phyloP scores from a whole-genome alignment of 2,797 vertebrate species.

The Brachyalestes nurse region DNA sequence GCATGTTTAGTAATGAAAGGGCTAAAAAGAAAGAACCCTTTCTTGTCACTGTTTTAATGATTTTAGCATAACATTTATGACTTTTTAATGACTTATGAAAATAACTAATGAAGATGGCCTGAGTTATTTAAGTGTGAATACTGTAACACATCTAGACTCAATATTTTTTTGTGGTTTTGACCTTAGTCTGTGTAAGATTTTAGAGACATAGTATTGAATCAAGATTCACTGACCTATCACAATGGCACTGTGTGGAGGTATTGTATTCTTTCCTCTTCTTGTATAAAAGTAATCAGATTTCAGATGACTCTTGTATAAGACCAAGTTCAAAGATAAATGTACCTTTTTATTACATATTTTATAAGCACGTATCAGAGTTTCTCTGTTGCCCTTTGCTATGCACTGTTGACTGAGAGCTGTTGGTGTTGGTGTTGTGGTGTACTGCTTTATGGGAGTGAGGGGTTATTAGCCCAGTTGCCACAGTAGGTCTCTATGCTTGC shows the following conservation, averaged over 20 bases:
- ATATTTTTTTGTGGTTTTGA: too few relatives aligned
- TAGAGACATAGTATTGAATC: too few relatives aligned
- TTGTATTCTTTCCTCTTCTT: not conserved
- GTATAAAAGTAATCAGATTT: not conserved
- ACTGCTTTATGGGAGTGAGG: not conserved
- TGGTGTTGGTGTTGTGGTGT: not conserved
- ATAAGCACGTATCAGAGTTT: not conserved
- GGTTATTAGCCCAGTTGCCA: not conserved
- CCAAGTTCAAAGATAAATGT: not conserved
- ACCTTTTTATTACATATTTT: not conserved
- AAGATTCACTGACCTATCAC: too few relatives aligned
- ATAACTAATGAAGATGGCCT: not conserved
- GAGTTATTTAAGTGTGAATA: not conserved
- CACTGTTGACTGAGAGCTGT: not conserved
- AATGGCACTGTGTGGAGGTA: not conserved
- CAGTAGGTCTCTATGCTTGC: constrained; percentile 15
- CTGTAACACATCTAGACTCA: too few relatives aligned
- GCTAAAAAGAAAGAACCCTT: too few relatives aligned
- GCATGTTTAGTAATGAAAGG: too few relatives aligned
- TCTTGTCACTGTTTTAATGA: not conserved
- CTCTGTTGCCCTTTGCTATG: not conserved
- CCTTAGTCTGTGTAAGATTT: not conserved
- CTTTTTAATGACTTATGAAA: not conserved
- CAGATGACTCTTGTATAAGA: not conserved
- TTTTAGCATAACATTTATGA: not conserved